These are phyloP conservation scores for Neodon shergylaensis DNA, from an alignment of 2,113 vertebrate genomes.

Conservation along the genomic window DNA sequence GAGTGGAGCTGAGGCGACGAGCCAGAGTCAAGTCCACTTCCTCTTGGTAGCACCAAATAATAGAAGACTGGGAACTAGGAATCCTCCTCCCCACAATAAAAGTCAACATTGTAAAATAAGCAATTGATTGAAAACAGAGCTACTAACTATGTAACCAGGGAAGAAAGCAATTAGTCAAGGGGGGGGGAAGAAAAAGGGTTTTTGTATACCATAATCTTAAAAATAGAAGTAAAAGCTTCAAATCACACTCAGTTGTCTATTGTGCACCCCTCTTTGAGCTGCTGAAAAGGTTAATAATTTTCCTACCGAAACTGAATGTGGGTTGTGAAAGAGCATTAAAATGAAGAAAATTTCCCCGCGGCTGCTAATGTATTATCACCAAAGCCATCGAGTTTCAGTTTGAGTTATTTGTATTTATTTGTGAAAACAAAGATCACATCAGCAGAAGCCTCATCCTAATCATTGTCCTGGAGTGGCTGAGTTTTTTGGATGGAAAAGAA, in stretches of 20 bases:
- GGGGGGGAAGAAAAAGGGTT: not conserved
- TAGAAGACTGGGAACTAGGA: not conserved
- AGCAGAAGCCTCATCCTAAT: constrained; percentile 87
- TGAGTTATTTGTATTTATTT: constrained; percentile 99
- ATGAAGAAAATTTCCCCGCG: constrained; percentile 97
- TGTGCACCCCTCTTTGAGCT: constrained; percentile 79
- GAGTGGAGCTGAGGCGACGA: not conserved
- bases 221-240: constrained; percentile 77
- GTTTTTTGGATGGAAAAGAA: constrained; percentile 62
- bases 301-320: constrained; percentile 97
- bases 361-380: constrained; percentile 97
- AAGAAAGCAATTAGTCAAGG: constrained; percentile 57
- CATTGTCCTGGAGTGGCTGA: constrained; percentile 79
- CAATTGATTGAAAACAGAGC: not conserved
- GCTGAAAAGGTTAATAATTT: constrained; percentile 98
- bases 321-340: constrained; percentile 97
- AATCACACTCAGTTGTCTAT: constrained; percentile 68
- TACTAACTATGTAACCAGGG: not conserved
- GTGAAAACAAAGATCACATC: constrained; percentile 97
- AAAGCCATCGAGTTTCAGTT: constrained; percentile 99
- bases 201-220: not conserved
- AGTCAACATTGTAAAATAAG: not conserved
- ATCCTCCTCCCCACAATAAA: not conserved
- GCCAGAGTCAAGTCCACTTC: constrained; percentile 8
- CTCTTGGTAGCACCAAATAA: constrained; percentile 24